These are phyloP conservation scores for Callyntrura guangdongensis DNA, from an alignment of 2,888 invertebrate species.

Conservation along the genomic window DNA sequence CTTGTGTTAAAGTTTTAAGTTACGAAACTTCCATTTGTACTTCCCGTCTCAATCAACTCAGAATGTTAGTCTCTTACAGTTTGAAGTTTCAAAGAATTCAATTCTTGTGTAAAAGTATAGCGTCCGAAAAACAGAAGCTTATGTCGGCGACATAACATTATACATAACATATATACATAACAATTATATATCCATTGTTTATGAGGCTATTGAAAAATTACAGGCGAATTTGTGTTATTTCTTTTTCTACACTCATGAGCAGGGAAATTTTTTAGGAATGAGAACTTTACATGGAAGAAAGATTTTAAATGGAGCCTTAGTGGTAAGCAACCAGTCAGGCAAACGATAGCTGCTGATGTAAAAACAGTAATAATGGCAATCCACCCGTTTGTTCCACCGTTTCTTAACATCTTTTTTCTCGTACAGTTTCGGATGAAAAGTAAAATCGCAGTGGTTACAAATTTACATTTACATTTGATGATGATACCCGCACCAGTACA, in stretches of 20 bases:
- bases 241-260: background rate
- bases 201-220: background rate
- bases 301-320: no score
- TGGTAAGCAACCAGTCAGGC: background rate
- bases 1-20: constrained; percentile 7
- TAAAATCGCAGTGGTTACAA: background rate
- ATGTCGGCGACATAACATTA: no score
- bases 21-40: constrained; percentile 21
- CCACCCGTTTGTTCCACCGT: background rate
- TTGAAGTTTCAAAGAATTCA: background rate
- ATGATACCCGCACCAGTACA: background rate
- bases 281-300: no score
- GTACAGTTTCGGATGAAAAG: background rate
- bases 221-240: background rate
- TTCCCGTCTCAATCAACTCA: constrained; percentile 16
- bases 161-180: no score
- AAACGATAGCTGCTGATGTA: background rate
- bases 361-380: background rate
- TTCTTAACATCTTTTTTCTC: background rate
- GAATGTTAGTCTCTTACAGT: background rate
- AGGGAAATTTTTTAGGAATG: no score
- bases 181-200: background rate
- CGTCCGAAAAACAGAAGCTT: no score
- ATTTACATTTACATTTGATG: background rate
- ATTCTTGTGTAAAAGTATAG: background rate